A percentile compares a stretch with the other conserved stretches of the same genome.
Evolutionary conservation across 1,140 invertebrate genomes (phyloP).

Genomic region (Drosophila littoralis): DNA sequence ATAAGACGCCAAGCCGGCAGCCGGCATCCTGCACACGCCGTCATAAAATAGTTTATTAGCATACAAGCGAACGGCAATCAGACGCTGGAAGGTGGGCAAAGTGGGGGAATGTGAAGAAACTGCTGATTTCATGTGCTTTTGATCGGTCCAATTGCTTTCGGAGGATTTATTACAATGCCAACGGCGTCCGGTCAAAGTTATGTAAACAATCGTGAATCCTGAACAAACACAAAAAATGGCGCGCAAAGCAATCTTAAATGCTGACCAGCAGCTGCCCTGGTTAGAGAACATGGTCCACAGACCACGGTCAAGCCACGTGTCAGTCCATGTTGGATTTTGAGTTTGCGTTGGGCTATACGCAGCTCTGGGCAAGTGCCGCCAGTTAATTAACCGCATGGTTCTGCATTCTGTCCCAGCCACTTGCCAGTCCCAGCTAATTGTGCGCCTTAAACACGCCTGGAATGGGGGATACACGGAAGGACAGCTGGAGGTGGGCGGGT

Average conservation of each 20-base stretch:
- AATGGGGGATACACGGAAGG: not conserved
- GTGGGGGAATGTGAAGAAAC: not conserved
- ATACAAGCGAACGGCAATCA: slow-evolving; percentile 33
- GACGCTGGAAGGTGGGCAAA: not conserved
- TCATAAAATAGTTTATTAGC: slow-evolving; percentile 77
- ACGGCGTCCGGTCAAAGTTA: not conserved
- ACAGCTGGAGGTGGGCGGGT: not conserved
- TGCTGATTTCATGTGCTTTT: slow-evolving; percentile 18
- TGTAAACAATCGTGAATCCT: slow-evolving; percentile 64
- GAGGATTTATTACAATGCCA: slow-evolving; percentile 35
- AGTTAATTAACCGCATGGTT: slow-evolving; percentile 69
- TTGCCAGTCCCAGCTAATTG: not conserved
- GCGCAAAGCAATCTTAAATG: slow-evolving; percentile 23
- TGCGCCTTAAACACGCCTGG: not conserved
- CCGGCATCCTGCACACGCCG: slow-evolving; percentile 55
- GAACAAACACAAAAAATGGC: slow-evolving; percentile 52
- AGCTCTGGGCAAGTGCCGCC: not conserved
- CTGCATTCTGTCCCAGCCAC: too few species aligned
- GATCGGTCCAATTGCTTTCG: not conserved
- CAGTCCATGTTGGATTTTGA: slow-evolving; percentile 22
- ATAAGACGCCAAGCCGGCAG: slow-evolving; percentile 12
- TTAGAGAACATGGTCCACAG: slow-evolving; percentile 43
- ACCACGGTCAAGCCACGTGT: slow-evolving; percentile 35
- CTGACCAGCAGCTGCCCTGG: slow-evolving; percentile 24
- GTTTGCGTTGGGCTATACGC: not conserved